Percentiles rank a stretch among this genome's conserved stretches.
These are phyloP conservation scores for Priapulus caudatus DNA, from an alignment of 2,888 invertebrate species.

Conservation along the genomic window DNA sequence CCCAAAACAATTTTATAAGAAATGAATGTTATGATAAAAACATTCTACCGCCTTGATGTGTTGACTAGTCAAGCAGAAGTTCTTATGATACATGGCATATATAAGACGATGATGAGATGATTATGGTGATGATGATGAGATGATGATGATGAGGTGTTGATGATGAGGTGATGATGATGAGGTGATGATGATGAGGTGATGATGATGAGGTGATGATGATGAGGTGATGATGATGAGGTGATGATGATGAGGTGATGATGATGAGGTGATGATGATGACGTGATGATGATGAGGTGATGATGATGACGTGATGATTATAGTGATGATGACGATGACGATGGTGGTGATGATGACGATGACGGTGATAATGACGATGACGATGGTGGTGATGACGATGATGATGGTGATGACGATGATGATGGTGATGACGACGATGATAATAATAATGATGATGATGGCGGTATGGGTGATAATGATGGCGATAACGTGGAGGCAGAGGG, in stretches of 20 bases:
- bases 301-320: background rate
- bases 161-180: too few relatives aligned
- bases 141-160: too few relatives aligned
- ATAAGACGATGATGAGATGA: too few relatives aligned
- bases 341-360: slow-evolving; percentile 3
- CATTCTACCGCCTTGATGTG: too few relatives aligned
- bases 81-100: too few relatives aligned
- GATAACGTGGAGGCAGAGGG: background rate
- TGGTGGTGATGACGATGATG: slow-evolving; percentile 1
- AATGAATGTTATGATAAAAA: too few relatives aligned
- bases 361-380: slow-evolving; percentile 3
- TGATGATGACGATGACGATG: background rate
- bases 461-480: slow-evolving; percentile 3
- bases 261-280: slow-evolving; percentile 1
- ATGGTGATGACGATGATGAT: slow-evolving; percentile 3
- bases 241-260: slow-evolving; percentile 1
- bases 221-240: slow-evolving; percentile 1
- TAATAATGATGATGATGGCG: background rate
- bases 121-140: too few relatives aligned
- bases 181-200: too few relatives aligned
- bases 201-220: too few relatives aligned
- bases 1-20: too few relatives aligned
- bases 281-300: slow-evolving; percentile 1
- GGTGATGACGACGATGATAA: slow-evolving; percentile 3
- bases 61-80: too few relatives aligned